Evolutionary conservation across 2,888 invertebrate genomes (phyloP), one percentile per base, ranked within the genome.

Genomic region (Uloborus plumipes): DNA sequence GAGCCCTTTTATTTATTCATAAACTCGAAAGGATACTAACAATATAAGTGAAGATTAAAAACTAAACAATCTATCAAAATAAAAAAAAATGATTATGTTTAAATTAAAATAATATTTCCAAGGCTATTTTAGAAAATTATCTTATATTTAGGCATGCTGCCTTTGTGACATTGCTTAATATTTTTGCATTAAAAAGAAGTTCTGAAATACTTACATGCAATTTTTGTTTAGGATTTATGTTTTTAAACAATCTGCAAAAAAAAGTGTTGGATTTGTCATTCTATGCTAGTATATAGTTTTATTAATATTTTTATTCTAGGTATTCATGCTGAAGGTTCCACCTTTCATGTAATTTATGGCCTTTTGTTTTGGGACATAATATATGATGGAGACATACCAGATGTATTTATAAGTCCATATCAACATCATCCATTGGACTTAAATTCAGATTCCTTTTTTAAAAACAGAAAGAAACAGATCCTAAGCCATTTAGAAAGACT

Each of bases 301-400:
- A 9, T 18, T 18, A 0, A 6, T 15, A 55, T 55, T 55, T 18
- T 3, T 55, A 11, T 53, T 47, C 20, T 55, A 92, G 93, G 93
- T 15, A 89, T 92, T n/a, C 94, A 94, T 88, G 93, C 93, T 87
- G 94, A 95, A 88, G 93, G 94, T 1, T 89, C 91, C 0, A 90
- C 93, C 18, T 90, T 93, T 9, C 90, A 90, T 3, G 91, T 92
- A 0, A 88, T 94, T 76, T 93, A 93, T 88, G 90, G 90, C 53
- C 89, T 94, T 0, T 89, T 94, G 11, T 94, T 95, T 89, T 96
- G 95, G 95, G 93, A 95, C 85, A 92, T 94, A 2, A 92, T 96
- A 65, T 94, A 92, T 86, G 88, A 89, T 76, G 86, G 88, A 15
- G 73, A 70, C n/a, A 89, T 93, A 16, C 90, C 91, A 0, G 93